Base-by-base conservation (phyloP, 2,797 vertebrate species). In the Myotis findleyi region DNA sequence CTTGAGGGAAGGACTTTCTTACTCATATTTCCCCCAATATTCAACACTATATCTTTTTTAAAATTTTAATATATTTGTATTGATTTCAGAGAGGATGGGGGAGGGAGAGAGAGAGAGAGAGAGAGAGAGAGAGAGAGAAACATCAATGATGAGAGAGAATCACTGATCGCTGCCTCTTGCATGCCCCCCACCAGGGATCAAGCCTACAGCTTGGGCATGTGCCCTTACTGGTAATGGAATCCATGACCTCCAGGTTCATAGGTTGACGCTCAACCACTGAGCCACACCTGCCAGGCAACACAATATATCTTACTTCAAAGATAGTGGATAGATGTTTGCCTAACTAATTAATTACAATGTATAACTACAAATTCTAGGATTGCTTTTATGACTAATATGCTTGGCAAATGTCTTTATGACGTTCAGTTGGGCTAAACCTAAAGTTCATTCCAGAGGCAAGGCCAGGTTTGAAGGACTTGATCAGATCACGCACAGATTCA, bases 1-100 rank as follows among this genome's bases (percentile, higher is more conserved):
- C 38, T 23, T 55, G 64, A 92, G 38, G 55, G 36, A 89, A 92
- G 49, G 38, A 11, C 30, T 95, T 84, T 81, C 55, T 95, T 68
- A 53, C 27, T 69, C 51, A 53, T 62, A 23, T 38, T 73, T 53
- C 20, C 36, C 64, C 41, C 27, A 76, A 27, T 62, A 55, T 30
- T 23, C 49, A 87, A 30, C 18, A n/a, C 7, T 76, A 0, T 49
- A 1, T 49, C 25, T 59, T 62, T 62, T 62, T 62, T 1, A 13
- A 14, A 62, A 27, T 59, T 59, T 30, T 30, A 62, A 62, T 30
- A 62, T 62, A 59, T 27, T 62, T 62, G 30, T 62, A 62, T 62
- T 62, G 59, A 62, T 62, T 62, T 62, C 27, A 30, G 59, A 62
- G 27, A 62, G 59, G 59, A 62, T 30, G 59, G 27, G 13, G 12